Base-by-base conservation (phyloP, 2,888 invertebrate genomes). In the Apamea sordens region DNA sequence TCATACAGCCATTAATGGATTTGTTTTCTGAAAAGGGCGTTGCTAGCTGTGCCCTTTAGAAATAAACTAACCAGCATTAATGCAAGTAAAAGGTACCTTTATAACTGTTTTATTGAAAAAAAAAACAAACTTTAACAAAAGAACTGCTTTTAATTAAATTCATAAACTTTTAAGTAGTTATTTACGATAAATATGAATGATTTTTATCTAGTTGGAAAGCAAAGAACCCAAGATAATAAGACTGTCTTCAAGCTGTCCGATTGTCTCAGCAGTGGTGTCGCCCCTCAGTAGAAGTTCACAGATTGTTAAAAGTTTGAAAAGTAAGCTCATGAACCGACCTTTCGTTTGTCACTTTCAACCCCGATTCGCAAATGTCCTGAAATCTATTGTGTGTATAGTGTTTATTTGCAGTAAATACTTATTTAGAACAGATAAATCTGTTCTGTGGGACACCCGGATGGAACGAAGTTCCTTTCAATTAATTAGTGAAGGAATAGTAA, bases 331-430 rank as follows among this genome's bases (percentile, higher is more conserved):
- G 98, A 0, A 98, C 98, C 0, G 99, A 98, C 99, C 99, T 99
- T 94, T 99, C 99, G 92, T 99, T 99, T 0, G 99, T 99, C 0
- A 99, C 99, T 95, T 99, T 99, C 98, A 99, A 99, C 0, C 99
- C 99, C 64, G 99, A 99, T 93, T 99, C 99, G 93, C 99, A 99
- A 90, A 99, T 99, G 92, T 99, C 99, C 98, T n/a, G n/a, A n/a
- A n/a, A n/a, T n/a, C n/a, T n/a, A n/a, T n/a, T n/a, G n/a, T n/a
- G n/a, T n/a, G n/a, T n/a, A n/a, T n/a, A n/a, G n/a, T n/a, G n/a
- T n/a, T n/a, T n/a, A n/a, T n/a, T n/a, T n/a, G n/a, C n/a, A n/a
- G n/a, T n/a, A n/a, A n/a, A n/a, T n/a, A n/a, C n/a, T n/a, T n/a
- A n/a, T n/a, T n/a, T n/a, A n/a, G n/a, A n/a, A n/a, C n/a, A n/a